A percentile compares a stretch with the other conserved stretches of the same genome.
Conservation (phyloP, 1,140 invertebrate species). For the Asbolus verrucosus region DNA sequence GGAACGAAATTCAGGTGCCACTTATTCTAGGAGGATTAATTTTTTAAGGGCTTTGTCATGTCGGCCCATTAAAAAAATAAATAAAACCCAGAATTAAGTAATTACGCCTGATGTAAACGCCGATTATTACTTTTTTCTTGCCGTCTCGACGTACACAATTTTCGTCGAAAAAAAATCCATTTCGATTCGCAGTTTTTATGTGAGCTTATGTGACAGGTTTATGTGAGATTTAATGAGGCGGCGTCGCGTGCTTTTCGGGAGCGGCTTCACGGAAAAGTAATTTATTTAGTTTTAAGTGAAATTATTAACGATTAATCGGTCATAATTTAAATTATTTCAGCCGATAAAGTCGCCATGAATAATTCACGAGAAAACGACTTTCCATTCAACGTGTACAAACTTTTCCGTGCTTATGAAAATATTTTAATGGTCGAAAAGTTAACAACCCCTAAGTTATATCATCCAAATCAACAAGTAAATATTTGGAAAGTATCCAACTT, state of each 20-base stretch:
- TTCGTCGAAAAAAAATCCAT: too few species aligned
- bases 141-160: not conserved
- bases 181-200: conserved; percentile 12
- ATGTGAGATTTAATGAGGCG: not conserved
- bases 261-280: conserved; percentile 12
- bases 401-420: conserved; percentile 25
- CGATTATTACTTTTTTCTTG: conserved; percentile 6
- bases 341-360: conserved; percentile 33
- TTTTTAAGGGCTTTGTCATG: conserved; percentile 31
- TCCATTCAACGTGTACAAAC: conserved; percentile 11
- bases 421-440: conserved; percentile 22
- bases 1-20: conserved; percentile 23
- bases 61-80: conserved; percentile 28
- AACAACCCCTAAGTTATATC: conserved; percentile 1
- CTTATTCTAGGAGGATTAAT: conserved; percentile 18
- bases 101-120: conserved; percentile 15
- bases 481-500: conserved; percentile 19
- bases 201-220: conserved; percentile 8
- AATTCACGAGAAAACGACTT: conserved; percentile 21
- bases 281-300: conserved; percentile 38
- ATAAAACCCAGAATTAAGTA: conserved; percentile 26
- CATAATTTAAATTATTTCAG: conserved; percentile 34
- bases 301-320: conserved; percentile 33
- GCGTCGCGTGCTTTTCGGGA: conserved; percentile 17
- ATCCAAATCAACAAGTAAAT: conserved; percentile 18